These are phyloP conservation scores for Callyntrura sp. DNA, from an alignment of 2,888 invertebrate species.

Conservation along the genomic window DNA sequence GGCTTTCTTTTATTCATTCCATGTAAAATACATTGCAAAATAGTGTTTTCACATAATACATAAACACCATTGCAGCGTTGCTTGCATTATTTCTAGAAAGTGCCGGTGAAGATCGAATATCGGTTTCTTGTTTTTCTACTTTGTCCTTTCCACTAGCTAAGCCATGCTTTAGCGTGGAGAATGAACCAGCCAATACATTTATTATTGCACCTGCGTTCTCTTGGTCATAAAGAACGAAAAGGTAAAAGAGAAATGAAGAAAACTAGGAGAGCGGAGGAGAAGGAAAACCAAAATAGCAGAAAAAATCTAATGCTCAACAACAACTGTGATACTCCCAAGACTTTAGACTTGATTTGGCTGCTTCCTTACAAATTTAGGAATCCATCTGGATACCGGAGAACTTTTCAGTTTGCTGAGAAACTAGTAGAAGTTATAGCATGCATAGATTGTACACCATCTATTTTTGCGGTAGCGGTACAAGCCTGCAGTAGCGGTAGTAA, in stretches of 20 bases:
- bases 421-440: slow-evolving; percentile 9
- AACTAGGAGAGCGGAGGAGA: neutral
- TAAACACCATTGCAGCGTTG: neutral
- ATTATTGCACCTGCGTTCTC: slow-evolving; percentile 54
- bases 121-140: neutral
- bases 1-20: neutral
- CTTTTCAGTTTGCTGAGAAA: neutral
- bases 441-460: no score
- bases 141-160: slow-evolving; percentile 13
- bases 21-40: slow-evolving; percentile 38
- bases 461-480: no score
- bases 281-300: neutral
- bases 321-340: slow-evolving; percentile 24
- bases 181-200: slow-evolving; percentile 34
- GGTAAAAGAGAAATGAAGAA: neutral
- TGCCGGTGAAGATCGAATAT: neutral
- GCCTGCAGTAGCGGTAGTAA: no score
- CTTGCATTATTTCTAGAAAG: neutral
- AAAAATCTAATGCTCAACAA: neutral
- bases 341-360: slow-evolving; percentile 39
- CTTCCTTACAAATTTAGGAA: slow-evolving; percentile 37
- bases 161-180: neutral
- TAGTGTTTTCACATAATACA: slow-evolving; percentile 9
- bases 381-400: slow-evolving; percentile 9
- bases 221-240: neutral